These are phyloP conservation scores for Pherbina coryleti DNA, from an alignment of 2,888 invertebrate species.

Conservation along the genomic window DNA sequence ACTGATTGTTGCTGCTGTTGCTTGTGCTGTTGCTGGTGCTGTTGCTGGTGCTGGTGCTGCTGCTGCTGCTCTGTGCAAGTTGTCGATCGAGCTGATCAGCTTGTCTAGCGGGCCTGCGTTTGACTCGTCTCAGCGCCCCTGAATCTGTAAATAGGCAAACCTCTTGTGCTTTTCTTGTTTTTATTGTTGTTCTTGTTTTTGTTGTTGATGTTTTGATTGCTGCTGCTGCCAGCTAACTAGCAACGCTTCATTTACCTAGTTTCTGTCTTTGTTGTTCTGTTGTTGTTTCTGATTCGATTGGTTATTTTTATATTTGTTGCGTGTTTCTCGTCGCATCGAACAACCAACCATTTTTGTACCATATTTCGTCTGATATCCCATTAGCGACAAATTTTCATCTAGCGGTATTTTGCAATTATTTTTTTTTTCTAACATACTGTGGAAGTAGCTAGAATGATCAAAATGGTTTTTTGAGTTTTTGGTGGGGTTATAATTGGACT, in stretches of 20 bases:
- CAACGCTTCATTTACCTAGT: conserved; percentile 28
- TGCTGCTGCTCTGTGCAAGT: not conserved
- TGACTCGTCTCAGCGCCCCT: not conserved
- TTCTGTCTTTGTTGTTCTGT: conserved; percentile 15
- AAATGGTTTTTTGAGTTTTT: no score
- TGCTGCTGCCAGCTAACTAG: not conserved
- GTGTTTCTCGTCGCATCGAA: not conserved
- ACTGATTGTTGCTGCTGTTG: not conserved
- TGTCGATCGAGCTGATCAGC: conserved; percentile 15
- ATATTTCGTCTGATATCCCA: not conserved
- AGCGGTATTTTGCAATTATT: conserved; percentile 19
- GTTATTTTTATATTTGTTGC: not conserved
- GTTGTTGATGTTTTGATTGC: not conserved
- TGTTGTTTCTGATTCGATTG: not conserved
- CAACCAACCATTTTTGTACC: not conserved
- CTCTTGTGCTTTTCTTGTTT: not conserved
- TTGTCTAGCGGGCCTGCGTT: not conserved
- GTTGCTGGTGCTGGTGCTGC: not conserved
- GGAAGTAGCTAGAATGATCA: not conserved
- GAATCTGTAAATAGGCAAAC: not conserved
- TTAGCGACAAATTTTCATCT: not conserved
- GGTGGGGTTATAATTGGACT: no score
- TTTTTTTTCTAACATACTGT: not conserved
- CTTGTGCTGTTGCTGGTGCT: not conserved
- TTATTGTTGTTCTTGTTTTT: no score